Evolutionary conservation across 2,888 invertebrate genomes (phyloP).

Genomic region (Meiosimyza platycephala): DNA sequence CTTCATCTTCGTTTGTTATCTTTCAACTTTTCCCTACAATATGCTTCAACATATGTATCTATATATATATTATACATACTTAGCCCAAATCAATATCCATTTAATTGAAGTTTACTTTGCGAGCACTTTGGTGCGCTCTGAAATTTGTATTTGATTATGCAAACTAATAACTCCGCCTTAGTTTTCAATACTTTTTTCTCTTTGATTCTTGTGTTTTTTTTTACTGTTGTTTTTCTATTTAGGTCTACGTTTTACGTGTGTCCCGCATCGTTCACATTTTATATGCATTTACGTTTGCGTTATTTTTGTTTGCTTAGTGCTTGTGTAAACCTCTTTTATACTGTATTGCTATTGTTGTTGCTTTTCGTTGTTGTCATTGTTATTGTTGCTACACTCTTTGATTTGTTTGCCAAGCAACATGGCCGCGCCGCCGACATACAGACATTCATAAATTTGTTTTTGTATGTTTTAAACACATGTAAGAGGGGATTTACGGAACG

Average conservation of each 20-base stretch:
- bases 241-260: neutral
- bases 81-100: conserved; percentile 1
- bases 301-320: conserved; percentile 13
- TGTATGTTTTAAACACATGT: no score
- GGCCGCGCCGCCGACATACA: conserved; percentile 19
- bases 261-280: conserved; percentile 3
- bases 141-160: conserved; percentile 23
- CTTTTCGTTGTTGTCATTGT: conserved; percentile 15
- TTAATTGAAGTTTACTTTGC: conserved; percentile 17
- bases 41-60: no score
- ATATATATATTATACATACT: no score
- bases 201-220: neutral
- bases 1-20: no score
- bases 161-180: conserved; percentile 35
- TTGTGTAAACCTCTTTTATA: conserved; percentile 27
- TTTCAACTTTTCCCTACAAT: no score
- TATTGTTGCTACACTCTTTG: conserved; percentile 2
- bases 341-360: neutral
- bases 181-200: conserved; percentile 13
- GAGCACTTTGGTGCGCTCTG: neutral
- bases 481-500: no score
- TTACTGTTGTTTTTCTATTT: neutral
- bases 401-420: conserved; percentile 34
- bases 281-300: conserved; percentile 31
- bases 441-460: no score